A percentile compares a stretch with the other conserved stretches of the same genome.
phyloP scores from a whole-genome alignment of 1,140 invertebrate genomes.

The Microplitis mediator region DNA sequence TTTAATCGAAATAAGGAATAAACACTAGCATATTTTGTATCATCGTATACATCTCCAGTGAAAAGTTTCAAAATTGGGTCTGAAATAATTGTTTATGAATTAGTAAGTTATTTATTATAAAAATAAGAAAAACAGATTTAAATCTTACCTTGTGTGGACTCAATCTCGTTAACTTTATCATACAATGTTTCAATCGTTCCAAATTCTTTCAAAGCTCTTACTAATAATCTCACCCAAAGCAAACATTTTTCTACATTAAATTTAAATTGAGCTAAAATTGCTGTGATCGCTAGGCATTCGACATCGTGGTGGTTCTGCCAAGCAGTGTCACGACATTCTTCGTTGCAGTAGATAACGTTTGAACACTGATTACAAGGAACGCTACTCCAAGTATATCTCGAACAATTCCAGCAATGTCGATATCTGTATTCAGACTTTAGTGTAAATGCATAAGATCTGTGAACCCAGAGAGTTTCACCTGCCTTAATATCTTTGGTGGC shows the following conservation, averaged over 20 bases:
- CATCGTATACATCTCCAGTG: too few relatives aligned
- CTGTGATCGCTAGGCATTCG: conserved; percentile 70
- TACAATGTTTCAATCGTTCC: conserved; percentile 57
- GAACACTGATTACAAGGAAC: conserved; percentile 70
- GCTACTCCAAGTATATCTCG: conserved; percentile 65
- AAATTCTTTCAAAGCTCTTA: conserved; percentile 65
- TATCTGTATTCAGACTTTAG: conserved; percentile 61
- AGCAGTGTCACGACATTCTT: conserved; percentile 69
- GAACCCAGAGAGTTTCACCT: too few relatives aligned
- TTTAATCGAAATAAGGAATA: too few relatives aligned
- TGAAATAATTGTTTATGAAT: too few relatives aligned
- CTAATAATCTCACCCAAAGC: conserved; percentile 69
- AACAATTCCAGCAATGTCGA: conserved; percentile 76
- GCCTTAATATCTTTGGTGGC: too few relatives aligned
- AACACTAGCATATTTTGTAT: too few relatives aligned
- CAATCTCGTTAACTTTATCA: conserved; percentile 54
- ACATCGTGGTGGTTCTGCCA: conserved; percentile 70
- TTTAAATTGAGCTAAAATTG: conserved; percentile 63
- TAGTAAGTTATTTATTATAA: too few relatives aligned
- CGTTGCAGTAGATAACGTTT: conserved; percentile 71
- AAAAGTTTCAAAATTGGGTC: too few relatives aligned
- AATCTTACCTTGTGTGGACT: conserved; percentile 43
- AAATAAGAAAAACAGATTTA: too few relatives aligned
- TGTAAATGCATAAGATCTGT: too few relatives aligned
- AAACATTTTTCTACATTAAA: conserved; percentile 68